Conservation (phyloP, 2,888 invertebrate species). For the Brachynemurus nebulosus region DNA sequence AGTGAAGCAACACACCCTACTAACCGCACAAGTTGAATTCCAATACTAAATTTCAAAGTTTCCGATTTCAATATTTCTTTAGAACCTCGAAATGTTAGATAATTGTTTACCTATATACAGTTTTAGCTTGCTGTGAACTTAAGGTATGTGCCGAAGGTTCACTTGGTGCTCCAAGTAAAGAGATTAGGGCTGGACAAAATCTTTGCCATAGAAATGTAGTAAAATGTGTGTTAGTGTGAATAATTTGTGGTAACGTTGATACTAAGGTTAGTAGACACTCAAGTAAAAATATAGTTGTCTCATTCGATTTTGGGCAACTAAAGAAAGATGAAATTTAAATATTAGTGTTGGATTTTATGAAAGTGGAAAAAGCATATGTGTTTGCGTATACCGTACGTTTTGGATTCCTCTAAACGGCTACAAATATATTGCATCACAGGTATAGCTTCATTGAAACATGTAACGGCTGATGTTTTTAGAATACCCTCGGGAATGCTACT, state of each 20-base stretch:
- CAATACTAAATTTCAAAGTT: slow-evolving; percentile 47
- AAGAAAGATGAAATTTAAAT: slow-evolving; percentile 17
- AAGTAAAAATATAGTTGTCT: slow-evolving; percentile 60
- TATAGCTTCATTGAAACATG: slow-evolving; percentile 80
- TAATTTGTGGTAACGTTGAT: slow-evolving; percentile 67
- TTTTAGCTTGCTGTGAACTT: slow-evolving; percentile 74
- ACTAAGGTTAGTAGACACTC: slow-evolving; percentile 78
- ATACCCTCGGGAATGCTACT: slow-evolving; percentile 39
- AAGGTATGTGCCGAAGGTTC: slow-evolving; percentile 64
- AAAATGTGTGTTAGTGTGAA: slow-evolving; percentile 72
- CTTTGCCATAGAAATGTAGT: slow-evolving; percentile 86
- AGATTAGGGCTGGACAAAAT: slow-evolving; percentile 79
- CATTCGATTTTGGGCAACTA: slow-evolving; percentile 47
- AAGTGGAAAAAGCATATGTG: too few species aligned
- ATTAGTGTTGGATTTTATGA: background rate
- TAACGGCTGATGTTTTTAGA: slow-evolving; percentile 51
- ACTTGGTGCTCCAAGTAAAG: slow-evolving; percentile 76
- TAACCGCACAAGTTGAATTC: slow-evolving; percentile 73
- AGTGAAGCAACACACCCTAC: slow-evolving; percentile 79
- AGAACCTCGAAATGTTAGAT: background rate
- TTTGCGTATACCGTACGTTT: slow-evolving; percentile 57
- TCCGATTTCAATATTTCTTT: background rate
- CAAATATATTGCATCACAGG: slow-evolving; percentile 82
- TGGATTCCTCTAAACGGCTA: slow-evolving; percentile 69
- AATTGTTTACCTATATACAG: slow-evolving; percentile 60